A percentile compares a stretch with the other conserved stretches of the same genome.
Conservation (phyloP, 2,113 vertebrate genomes). For the Phoenicopterus ruber region DNA sequence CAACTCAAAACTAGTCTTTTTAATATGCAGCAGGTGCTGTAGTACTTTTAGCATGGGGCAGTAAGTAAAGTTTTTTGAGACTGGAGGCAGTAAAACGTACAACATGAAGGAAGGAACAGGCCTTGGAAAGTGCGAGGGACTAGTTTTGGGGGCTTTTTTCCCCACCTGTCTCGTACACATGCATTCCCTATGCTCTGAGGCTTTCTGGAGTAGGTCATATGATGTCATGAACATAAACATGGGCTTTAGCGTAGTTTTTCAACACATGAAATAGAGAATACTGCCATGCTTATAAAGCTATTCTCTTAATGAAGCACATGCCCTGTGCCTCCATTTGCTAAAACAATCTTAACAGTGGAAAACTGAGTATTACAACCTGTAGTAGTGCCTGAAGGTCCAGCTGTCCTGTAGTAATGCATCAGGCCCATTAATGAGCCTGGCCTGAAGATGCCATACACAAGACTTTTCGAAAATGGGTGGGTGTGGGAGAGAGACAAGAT, state of each 20-base stretch:
- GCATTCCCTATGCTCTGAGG: neutral
- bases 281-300: neutral
- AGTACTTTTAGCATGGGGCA: neutral
- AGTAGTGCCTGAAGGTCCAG: neutral
- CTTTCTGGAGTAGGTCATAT: neutral
- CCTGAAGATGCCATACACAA: neutral
- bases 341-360: neutral
- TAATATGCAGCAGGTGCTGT: neutral
- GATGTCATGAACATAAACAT: neutral
- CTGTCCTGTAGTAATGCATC: neutral
- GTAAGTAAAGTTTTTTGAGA: neutral
- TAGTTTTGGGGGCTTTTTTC: neutral
- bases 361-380: neutral
- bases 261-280: neutral
- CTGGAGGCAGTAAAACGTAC: neutral
- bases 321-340: neutral
- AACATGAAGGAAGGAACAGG: neutral
- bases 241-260: neutral
- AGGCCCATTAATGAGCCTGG: neutral
- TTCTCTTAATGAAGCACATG: neutral
- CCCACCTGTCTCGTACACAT: neutral
- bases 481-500: neutral
- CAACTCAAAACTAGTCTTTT: neutral
- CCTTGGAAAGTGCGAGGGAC: neutral
- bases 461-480: neutral